Evolutionary conservation across 2,113 vertebrate species (phyloP).

Genomic region (Callocephalon fimbriatum): DNA sequence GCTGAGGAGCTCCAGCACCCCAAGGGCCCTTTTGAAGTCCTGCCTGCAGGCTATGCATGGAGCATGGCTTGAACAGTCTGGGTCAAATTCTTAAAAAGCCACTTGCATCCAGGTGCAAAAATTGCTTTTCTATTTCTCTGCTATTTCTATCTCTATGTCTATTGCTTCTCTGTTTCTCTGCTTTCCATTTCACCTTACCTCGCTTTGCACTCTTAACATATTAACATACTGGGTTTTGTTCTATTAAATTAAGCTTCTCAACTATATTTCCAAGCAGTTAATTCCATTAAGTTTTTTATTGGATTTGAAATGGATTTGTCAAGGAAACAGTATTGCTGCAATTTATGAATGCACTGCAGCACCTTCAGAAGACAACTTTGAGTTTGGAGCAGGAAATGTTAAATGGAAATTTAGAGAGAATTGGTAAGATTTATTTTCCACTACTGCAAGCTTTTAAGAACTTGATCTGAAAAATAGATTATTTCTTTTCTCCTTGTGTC

Average conservation of each 20-base stretch:
- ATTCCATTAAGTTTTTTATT: constrained; percentile 24
- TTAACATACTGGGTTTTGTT: neutral
- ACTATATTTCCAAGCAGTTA: constrained; percentile 9
- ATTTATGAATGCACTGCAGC: neutral
- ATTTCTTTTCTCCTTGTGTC: constrained; percentile 21
- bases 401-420: constrained; percentile 21
- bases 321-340: constrained; percentile 6
- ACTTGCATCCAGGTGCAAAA: neutral
- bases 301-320: constrained; percentile 46
- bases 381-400: constrained; percentile 16
- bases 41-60: neutral
- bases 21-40: fast-evolving
- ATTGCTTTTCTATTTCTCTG: neutral
- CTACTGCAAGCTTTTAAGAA: neutral
- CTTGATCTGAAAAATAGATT: constrained; percentile 65
- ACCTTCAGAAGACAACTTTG: constrained; percentile 9
- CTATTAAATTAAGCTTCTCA: neutral
- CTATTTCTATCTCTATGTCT: neutral
- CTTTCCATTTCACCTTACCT: neutral
- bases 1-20: neutral
- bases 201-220: neutral
- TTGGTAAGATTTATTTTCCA: constrained; percentile 35
- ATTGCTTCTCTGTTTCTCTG: neutral
- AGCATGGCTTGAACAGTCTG: neutral
- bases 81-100: neutral